Base-by-base conservation (phyloP, 1,140 invertebrate genomes). In the Caerostris extrusa region DNA sequence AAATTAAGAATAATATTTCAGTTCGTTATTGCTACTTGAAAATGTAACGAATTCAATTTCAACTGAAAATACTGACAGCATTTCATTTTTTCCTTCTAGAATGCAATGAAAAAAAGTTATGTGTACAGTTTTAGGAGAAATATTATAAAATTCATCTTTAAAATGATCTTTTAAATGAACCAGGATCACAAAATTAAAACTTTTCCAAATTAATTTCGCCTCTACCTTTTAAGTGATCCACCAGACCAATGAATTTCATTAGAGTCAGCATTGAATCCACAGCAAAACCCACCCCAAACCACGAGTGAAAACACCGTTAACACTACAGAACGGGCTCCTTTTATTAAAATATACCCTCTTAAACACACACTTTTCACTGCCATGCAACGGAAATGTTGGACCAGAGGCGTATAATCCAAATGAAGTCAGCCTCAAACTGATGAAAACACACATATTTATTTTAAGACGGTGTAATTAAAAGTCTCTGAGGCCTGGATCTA, bases 361-460 rank as follows among this genome's bases (percentile, higher is more conserved):
- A 77, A 77, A 77, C 71, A 77, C 71, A 77, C 71, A 77, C 71
- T 77, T 77, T 77, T 77, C 71, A 77, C 8, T 5, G 3, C 53
- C 71, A 10, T 77, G 71, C 71, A 77, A 19, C 71, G 71, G 71
- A 77, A 77, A 50, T 77, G 71, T 77, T 77, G 34, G 71, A 77
- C 71, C 3, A 77, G 71, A 5, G 12, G 34, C 8, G 50, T 50
- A 77, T 77, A 77, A 77, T 77, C 34, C 71, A 77, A 77, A 77
- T 77, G 71, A 77, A 77, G 71, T 50, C 71, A 5, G 61, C 61
- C 61, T 17, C 12, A 10, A 14, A 64, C 61, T 77, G 71, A 77
- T 77, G 34, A 34, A 85, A 85, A 85, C 56, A 85, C 83, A 85
- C 83, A 85, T 85, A 85, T 85, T 85, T 85, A 85, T 60, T 85